Conservation (phyloP, 2,797 vertebrate species). For the Cossypha caffra region DNA sequence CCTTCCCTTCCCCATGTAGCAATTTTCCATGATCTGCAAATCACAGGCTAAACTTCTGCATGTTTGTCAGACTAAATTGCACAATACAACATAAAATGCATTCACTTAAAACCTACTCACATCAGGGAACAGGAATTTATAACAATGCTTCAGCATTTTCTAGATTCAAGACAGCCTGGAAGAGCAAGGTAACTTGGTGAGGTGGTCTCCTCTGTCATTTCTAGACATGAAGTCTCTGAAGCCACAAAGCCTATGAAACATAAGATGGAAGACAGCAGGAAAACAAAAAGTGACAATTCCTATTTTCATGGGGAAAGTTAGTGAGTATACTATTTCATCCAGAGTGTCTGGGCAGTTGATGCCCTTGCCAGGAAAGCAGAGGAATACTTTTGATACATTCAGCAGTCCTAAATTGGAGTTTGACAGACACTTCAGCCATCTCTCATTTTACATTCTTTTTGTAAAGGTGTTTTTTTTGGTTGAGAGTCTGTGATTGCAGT, state of each 20-base stretch:
- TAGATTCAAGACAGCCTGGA: background rate
- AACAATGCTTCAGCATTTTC: background rate
- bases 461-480: background rate
- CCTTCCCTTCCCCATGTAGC: background rate
- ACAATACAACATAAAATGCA: background rate
- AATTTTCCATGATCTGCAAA: background rate
- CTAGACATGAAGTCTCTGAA: background rate
- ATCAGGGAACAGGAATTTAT: background rate
- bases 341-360: background rate
- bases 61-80: background rate
- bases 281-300: background rate
- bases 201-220: background rate
- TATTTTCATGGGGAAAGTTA: background rate
- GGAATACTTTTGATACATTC: background rate
- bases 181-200: background rate
- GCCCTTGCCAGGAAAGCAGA: background rate
- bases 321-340: background rate
- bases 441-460: background rate
- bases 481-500: background rate
- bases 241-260: background rate
- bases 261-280: background rate
- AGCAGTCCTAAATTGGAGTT: background rate
- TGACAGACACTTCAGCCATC: background rate
- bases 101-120: background rate
- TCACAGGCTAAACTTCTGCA: background rate